These are phyloP conservation scores for Sapayoa aenigma DNA, from an alignment of 2,113 vertebrate species.

Conservation along the genomic window DNA sequence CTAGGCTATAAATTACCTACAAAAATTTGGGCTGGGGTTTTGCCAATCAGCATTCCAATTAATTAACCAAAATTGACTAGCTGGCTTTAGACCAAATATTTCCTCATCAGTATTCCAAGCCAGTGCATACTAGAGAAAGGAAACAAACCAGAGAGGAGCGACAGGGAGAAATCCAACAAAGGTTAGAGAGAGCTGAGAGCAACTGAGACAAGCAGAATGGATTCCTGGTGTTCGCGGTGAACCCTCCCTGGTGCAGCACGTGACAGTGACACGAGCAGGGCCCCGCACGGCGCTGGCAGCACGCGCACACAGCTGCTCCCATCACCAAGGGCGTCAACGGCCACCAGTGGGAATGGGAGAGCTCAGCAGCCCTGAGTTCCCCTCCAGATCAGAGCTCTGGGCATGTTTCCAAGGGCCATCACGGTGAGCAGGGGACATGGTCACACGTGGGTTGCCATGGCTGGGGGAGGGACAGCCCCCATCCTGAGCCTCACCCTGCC, in stretches of 20 bases:
- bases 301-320: too few relatives aligned
- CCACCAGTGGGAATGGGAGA: background rate
- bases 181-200: background rate
- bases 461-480: background rate
- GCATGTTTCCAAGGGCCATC: background rate
- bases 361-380: background rate
- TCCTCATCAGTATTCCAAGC: slow-evolving; percentile 59
- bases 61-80: slow-evolving; percentile 69
- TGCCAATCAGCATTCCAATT: slow-evolving; percentile 71
- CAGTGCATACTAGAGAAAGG: slow-evolving; percentile 2
- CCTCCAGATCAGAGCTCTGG: rapidly evolving
- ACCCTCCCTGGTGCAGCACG: rapidly evolving
- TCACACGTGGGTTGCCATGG: rapidly evolving
- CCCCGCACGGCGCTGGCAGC: rapidly evolving
- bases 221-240: background rate
- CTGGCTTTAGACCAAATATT: slow-evolving; percentile 63
- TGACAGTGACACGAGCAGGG: rapidly evolving
- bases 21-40: slow-evolving; percentile 71
- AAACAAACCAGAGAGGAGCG: slow-evolving; percentile 20
- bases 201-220: background rate
- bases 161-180: background rate
- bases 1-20: slow-evolving; percentile 68
- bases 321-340: rapidly evolving
- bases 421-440: rapidly evolving
- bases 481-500: rapidly evolving